Evolutionary conservation across 2,113 vertebrate genomes (phyloP), one percentile per base, ranked within the genome.

Genomic region (Caranx ignobilis): DNA sequence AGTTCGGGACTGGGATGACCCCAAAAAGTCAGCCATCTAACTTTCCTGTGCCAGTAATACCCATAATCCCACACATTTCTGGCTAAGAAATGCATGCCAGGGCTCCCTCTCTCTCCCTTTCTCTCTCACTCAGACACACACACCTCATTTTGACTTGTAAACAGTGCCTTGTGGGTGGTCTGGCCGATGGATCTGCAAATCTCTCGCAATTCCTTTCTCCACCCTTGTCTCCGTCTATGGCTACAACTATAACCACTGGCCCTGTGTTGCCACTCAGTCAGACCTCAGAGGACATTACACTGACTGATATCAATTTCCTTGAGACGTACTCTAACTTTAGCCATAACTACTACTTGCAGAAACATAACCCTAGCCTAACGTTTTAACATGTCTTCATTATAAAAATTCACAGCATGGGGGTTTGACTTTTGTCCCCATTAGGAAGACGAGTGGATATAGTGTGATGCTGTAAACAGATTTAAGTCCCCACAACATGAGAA

Each of bases 161-260:
- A 88, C 72, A 80, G 45, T 60, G 61, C 65, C 68, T 86, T 83
- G 68, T 87, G 86, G 91, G 93, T 91, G 90, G 92, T 90, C 90
- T 5, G 11, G 43, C 73, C 34, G 72, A 73, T 67, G 81, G 77
- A 91, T 85, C 62, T 79, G 55, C 54, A 50, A 79, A 87, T 84
- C 78, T 81, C 63, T 71, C 69, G 78, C 64, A 78, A 86, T 75
- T 80, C 35, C 1, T 19, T 41, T 21, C 50, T 71, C 34, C 52
- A 64, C 57, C 61, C 26, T 82, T 10, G 34, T 68, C 47, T 67
- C 65, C 9, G 31, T 83, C 67, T 57, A 68, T 45, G 7, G 66
- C 64, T 79, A 61, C 79, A 74, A 69, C 75, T 71, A 43, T 70
- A 68, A 85, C 87, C 59, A 55, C 77, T 76, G 82, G 82, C 79